Evolutionary conservation across 2,113 vertebrate genomes (phyloP), one percentile per base, ranked within the genome.

Genomic region (Chrysochloris asiatica): DNA sequence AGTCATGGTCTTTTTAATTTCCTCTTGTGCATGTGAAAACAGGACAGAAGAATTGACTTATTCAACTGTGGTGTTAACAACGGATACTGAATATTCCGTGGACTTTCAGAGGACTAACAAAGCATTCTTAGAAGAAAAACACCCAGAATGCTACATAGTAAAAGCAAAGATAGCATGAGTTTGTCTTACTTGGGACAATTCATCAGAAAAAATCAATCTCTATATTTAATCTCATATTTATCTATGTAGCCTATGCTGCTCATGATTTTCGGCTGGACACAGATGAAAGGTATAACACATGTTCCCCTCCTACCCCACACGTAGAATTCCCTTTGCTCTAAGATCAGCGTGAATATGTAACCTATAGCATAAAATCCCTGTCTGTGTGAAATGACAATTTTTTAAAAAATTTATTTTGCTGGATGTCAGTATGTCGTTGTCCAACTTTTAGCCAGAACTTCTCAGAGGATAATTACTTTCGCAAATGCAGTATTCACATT

Each of bases 401-500:
- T 33, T 63, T 30, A 33, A 63, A 33, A 13, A 33, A 28, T 41
- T 65, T 65, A 36, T 41, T 26, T 71, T 80, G 7, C 9, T 80
- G 10, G 11, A 69, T 67, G 10, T 59, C 47, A 69, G 38, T 81
- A 83, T 10, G 72, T 92, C 90, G 86, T 21, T 73, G 82, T 71
- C 59, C 50, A 86, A 63, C 26, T 61, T 89, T 85, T 28, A 88
- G 21, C 30, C 21, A 80, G 38, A 8, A 5, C 12, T 28, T 92
- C 72, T 92, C 72, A 83, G 50, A 95, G 83, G 61, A 88, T 90
- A 83, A 65, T 54, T 76, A 36, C 26, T 59, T 30, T 90, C 50
- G 45, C 1, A 10, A 88, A 95, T 83, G 41, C 61, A 94, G 69
- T 93, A 75, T 86, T 94, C 83, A 90, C 43, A 93, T 90, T 91